phyloP scores from a whole-genome alignment of 2,797 vertebrate genomes.

The Phalloptychus januarius region DNA sequence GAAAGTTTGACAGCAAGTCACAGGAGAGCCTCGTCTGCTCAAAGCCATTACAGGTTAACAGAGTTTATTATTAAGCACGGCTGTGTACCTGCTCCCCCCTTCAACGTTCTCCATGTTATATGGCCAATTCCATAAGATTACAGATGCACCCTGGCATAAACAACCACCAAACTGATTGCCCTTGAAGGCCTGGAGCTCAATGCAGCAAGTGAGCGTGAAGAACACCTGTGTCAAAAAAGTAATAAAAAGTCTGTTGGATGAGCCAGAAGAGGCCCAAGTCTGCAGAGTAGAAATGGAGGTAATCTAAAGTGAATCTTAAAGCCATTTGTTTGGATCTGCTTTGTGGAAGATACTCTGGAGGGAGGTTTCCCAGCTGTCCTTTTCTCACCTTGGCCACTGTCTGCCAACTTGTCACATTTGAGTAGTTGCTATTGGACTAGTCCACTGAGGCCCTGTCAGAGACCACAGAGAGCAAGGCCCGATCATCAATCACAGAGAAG shows the following conservation, averaged over 20 bases:
- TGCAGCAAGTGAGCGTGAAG: conserved; percentile 62
- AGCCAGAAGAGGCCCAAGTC: conserved; percentile 26
- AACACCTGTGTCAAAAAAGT: conserved; percentile 57
- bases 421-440: conserved; percentile 70
- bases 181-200: conserved; percentile 56
- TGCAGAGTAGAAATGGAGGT: conserved; percentile 35
- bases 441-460: conserved; percentile 69
- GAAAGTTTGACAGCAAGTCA: conserved; percentile 77
- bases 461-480: conserved; percentile 70
- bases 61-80: conserved; percentile 61
- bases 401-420: conserved; percentile 73
- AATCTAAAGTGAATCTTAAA: conserved; percentile 68
- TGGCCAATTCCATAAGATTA: conserved; percentile 68
- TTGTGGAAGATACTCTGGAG: conserved; percentile 58
- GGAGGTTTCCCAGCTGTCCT: conserved; percentile 70
- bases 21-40: conserved; percentile 66
- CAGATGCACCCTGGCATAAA: conserved; percentile 58
- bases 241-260: conserved; percentile 53
- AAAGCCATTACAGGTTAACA: conserved; percentile 64
- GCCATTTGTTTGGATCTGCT: conserved; percentile 60
- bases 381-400: conserved; percentile 74
- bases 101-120: conserved; percentile 59
- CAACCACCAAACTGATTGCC: conserved; percentile 67
- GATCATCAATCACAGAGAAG: conserved; percentile 76
- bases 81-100: conserved; percentile 24